Evolutionary conservation across 2,113 vertebrate genomes (phyloP), one percentile per base, ranked within the genome.

Genomic region (Rhegmatorhina hoffmannsi): DNA sequence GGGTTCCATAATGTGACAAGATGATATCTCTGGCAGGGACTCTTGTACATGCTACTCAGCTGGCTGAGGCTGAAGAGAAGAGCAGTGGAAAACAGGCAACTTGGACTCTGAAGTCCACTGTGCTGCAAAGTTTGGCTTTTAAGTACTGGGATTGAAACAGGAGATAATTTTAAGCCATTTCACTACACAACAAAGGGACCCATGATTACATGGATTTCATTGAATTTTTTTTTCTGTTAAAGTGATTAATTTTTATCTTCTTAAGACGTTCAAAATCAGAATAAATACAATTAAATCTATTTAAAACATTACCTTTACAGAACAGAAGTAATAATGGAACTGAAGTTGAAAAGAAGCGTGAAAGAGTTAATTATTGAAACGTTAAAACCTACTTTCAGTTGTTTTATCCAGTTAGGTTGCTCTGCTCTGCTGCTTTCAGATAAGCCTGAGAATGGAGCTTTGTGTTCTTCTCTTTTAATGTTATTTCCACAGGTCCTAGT

Each of bases 401-500:
- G 33, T 47, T 66, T 89, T 81, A 79, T 92, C 20, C 25, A 28
- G 8, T 81, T 81, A 58, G 44, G 24, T 52, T 91, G 6, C 38
- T 88, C 44, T 89, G 36, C 63, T 79, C 44, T 73, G 24, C 74
- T 89, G 33, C 14, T 92, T 81, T 77, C 70, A 84, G 50, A n/a
- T 89, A 55, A 70, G 34, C 47, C 52, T 56, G 50, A 95, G n/a
- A 96, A 64, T 66, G 78, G 66, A 93, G 64, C 24, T 95, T 36
- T 91, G 12, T 60, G 5, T 31, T 88, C 26, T 76, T 87, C 19
- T 92, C 1, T 79, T 82, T 94, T 66, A 89, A 59, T 84, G 44
- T 87, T 95, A 28, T 77, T 67, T 56, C 60, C 90, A 23, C 87
- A 99, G 99, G 99, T 91, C 99, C 99, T 92, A 97, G 97, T 73